Evolutionary conservation across 1,140 invertebrate genomes (phyloP).

Genomic region (Octopus sinensis): DNA sequence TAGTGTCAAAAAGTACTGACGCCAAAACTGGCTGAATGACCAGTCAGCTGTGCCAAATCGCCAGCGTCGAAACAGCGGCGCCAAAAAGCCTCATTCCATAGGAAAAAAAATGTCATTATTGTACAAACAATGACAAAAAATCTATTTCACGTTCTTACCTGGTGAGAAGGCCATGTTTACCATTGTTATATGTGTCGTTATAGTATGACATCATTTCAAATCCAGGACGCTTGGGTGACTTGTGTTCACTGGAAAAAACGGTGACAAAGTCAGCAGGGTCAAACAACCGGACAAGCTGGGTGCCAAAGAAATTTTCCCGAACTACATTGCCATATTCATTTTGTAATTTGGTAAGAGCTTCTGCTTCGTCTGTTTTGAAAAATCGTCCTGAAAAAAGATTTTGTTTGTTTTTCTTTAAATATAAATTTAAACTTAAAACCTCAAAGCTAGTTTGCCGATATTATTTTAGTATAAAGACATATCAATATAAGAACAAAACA

Average conservation of each 20-base stretch:
- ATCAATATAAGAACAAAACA: too few relatives aligned
- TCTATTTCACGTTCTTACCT: conserved; percentile 65
- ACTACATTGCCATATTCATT: conserved; percentile 31
- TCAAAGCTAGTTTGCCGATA: too few relatives aligned
- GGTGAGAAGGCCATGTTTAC: conserved; percentile 75
- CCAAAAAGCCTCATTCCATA: too few relatives aligned
- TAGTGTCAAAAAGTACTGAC: too few relatives aligned
- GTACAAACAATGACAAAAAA: too few relatives aligned
- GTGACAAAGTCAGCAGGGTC: conserved; percentile 76
- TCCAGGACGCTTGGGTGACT: conserved; percentile 68
- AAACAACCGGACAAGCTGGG: conserved; percentile 60
- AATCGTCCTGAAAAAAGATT: neutral
- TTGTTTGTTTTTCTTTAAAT: too few relatives aligned
- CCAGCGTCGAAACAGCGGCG: too few relatives aligned
- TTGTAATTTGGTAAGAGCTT: neutral
- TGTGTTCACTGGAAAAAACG: conserved; percentile 69
- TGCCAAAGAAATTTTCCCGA: conserved; percentile 23
- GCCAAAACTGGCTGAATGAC: too few relatives aligned
- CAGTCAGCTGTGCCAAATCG: too few relatives aligned
- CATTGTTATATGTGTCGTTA: conserved; percentile 61
- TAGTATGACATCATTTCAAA: conserved; percentile 31
- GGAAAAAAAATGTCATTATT: too few relatives aligned
- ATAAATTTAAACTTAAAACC: too few relatives aligned
- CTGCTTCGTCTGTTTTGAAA: neutral
- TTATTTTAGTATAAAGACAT: too few relatives aligned